Conservation (phyloP, 2,113 vertebrate genomes). For the Plotosus lineatus region DNA sequence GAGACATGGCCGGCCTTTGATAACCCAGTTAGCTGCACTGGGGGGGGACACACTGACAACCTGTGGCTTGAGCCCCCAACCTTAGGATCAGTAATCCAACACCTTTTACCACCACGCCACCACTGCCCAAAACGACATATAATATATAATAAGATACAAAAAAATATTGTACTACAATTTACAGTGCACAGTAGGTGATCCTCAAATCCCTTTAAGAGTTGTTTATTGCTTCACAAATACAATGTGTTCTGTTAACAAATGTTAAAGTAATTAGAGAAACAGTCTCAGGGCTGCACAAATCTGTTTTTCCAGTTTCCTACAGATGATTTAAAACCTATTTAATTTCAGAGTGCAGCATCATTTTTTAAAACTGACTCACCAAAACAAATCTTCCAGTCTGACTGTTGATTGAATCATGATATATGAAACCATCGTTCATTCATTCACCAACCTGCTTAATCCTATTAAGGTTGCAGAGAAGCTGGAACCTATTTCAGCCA, state of each 20-base stretch:
- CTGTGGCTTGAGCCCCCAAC: too few species aligned
- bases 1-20: too few species aligned
- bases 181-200: not conserved
- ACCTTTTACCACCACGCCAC: too few species aligned
- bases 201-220: not conserved
- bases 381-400: conserved; percentile 7
- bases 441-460: too few species aligned
- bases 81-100: too few species aligned
- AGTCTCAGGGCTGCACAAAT: not conserved
- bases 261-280: not conserved
- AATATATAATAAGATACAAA: not conserved
- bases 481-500: too few species aligned
- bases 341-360: not conserved
- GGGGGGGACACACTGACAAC: too few species aligned
- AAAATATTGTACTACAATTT: too few species aligned
- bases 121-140: too few species aligned
- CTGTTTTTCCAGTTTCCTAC: not conserved
- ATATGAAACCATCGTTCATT: too few species aligned
- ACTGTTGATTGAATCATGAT: not conserved
- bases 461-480: too few species aligned
- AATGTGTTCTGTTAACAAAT: not conserved
- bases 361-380: not conserved
- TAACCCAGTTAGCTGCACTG: too few species aligned
- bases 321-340: not conserved
- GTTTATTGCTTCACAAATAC: not conserved